Base-by-base conservation (phyloP, 2,113 vertebrate genomes). In the Carassius auratus region DNA sequence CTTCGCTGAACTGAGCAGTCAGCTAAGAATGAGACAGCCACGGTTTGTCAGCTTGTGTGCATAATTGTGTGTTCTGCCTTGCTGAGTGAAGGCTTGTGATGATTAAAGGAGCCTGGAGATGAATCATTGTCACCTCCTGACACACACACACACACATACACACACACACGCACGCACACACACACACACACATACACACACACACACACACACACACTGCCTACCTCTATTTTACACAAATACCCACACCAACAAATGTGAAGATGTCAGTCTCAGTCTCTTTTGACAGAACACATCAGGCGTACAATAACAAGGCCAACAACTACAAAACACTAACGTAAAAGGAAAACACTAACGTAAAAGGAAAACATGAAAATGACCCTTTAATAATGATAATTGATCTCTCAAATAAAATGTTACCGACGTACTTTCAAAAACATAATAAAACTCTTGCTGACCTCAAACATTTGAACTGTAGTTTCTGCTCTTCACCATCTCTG, bases 101-200 rank as follows among this genome's bases (percentile, higher is more conserved):
- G 74, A 66, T 62, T 73, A 78, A 55, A 86, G 81, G 82, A 80
- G 76, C 59, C 42, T 84, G 82, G 84, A 79, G 86, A 81, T 79
- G 66, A 87, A 52, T 84, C 26, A n/a, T n/a, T 75, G 30, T 50
- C 42, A 50, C 42, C n/a, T 50, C 6, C 64, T 68, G 30, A 36
- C 62, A 45, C 42, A 45, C 42, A 45, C 42, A 30, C 5, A 45
- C 38, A 42, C 26, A 15, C 26, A 66, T 26, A 68, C 30, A 45
- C 5, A 36, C 62, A 45, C 42, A 45, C 42, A 45, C 26, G n/a
- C n/a, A n/a, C n/a, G n/a, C 42, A 30, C 5, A 45, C 38, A 42
- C 26, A 15, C 26, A 66, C 26, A 68, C 30, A 42, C 26, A 15
- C 26, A 66, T 26, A 68, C 30, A 45, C 5, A 36, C 62, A 45